A percentile compares a stretch with the other conserved stretches of the same genome.
Evolutionary conservation across 2,888 invertebrate genomes (phyloP).

Genomic region (Lithosia quadra): DNA sequence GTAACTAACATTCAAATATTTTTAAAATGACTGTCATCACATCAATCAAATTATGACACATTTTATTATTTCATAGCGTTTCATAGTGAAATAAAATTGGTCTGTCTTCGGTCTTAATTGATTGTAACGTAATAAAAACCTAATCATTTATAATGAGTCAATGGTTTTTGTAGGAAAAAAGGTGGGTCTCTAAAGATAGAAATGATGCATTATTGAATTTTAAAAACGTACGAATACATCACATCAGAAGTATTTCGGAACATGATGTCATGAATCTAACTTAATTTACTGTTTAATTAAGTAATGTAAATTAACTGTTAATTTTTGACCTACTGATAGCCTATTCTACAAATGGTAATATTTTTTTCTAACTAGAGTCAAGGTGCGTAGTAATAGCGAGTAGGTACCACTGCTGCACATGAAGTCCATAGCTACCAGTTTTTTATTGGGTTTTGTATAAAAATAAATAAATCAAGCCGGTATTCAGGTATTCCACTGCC

Average conservation of each 20-base stretch:
- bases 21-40: not conserved
- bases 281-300: too few species aligned
- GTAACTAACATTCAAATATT: not conserved
- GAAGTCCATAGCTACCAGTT: not conserved
- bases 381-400: too few species aligned
- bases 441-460: too few species aligned
- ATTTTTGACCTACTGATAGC: not conserved
- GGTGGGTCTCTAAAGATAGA: not conserved
- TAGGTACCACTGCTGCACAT: not conserved
- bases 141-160: not conserved
- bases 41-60: not conserved
- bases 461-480: not conserved
- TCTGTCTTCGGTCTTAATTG: not conserved
- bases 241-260: not conserved
- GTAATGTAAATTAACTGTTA: not conserved
- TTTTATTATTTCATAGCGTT: not conserved
- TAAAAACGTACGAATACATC: too few species aligned
- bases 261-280: not conserved
- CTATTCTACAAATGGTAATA: not conserved
- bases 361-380: too few species aligned
- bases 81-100: not conserved
- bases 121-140: not conserved
- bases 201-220: not conserved
- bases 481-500: too few species aligned
- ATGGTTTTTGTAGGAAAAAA: not conserved